Percentiles rank a stretch among this genome's conserved stretches.
These are phyloP conservation scores for Pyralis farinalis DNA, from an alignment of 2,888 invertebrate genomes.

Conservation along the genomic window DNA sequence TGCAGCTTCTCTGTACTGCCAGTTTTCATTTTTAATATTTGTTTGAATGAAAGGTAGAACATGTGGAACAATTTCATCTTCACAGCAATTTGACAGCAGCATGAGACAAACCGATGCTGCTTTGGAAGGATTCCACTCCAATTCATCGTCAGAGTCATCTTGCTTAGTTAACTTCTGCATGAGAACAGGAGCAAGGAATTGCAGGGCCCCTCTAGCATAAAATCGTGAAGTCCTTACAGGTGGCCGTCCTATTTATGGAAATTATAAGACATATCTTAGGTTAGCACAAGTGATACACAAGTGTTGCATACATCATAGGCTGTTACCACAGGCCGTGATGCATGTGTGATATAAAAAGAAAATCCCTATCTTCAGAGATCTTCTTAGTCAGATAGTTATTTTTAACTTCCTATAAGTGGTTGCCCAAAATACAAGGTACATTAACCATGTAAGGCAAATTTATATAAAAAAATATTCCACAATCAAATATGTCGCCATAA, in stretches of 20 bases:
- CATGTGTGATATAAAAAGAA: too few species aligned
- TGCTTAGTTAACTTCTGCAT: conserved; percentile 97
- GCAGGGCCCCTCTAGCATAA: conserved; percentile 99
- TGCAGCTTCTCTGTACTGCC: conserved; percentile 97
- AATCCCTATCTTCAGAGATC: too few species aligned
- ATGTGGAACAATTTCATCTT: conserved; percentile 97
- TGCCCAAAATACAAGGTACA: too few species aligned
- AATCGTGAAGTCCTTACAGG: conserved; percentile 95
- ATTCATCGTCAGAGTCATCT: conserved; percentile 98
- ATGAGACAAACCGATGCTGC: conserved; percentile 99
- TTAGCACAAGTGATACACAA: too few species aligned
- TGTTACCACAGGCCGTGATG: too few species aligned
- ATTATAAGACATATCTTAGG: too few species aligned
- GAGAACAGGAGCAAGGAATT: conserved; percentile 96
- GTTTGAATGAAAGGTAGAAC: conserved; percentile 97
- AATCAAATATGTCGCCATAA: too few species aligned
- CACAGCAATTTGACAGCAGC: conserved; percentile 98
- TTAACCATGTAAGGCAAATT: too few species aligned
- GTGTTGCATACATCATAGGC: too few species aligned
- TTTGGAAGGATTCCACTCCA: conserved; percentile 99
- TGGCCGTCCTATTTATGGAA: conserved; percentile 85
- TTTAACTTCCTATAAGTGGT: too few species aligned
- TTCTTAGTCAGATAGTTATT: too few species aligned
- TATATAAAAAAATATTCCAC: too few species aligned
- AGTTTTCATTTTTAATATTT: conserved; percentile 95